phyloP scores from a whole-genome alignment of 1,140 invertebrate genomes.

The Drosophila nasuta region DNA sequence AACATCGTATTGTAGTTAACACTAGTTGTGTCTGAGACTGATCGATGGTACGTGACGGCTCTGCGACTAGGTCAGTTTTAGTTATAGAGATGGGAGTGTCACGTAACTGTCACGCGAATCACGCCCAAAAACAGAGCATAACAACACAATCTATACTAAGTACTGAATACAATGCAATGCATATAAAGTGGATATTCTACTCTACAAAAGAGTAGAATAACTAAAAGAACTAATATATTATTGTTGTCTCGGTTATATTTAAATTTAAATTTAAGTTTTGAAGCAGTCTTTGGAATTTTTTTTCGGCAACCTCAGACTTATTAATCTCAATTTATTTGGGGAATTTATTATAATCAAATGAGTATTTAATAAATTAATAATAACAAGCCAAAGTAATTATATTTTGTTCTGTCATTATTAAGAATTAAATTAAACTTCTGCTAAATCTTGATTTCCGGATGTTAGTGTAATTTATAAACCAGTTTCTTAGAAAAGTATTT shows the following conservation, averaged over 20 bases:
- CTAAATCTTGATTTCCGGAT: no score
- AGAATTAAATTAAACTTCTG: no score
- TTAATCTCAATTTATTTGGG: no score
- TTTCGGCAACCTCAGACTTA: no score
- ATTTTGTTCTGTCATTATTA: no score
- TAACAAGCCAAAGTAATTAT: no score
- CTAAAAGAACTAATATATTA: not conserved
- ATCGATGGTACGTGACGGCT: constrained; percentile 55
- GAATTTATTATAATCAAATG: no score
- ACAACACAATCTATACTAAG: not conserved
- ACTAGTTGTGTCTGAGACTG: constrained; percentile 29
- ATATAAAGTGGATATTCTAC: not conserved
- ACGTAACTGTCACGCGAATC: constrained; percentile 50
- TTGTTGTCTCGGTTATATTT: not conserved
- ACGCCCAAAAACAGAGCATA: constrained; percentile 9
- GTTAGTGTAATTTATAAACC: no score
- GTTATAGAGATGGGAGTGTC: constrained; percentile 34
- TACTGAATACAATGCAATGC: not conserved
- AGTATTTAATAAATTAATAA: no score
- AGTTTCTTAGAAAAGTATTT: no score
- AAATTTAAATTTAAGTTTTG: no score
- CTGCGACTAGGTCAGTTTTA: constrained; percentile 40
- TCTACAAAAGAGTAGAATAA: not conserved
- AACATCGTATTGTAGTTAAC: constrained; percentile 12
- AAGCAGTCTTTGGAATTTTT: no score